phyloP scores from a whole-genome alignment of 2,797 vertebrate species.

The Saxicola maurus region DNA sequence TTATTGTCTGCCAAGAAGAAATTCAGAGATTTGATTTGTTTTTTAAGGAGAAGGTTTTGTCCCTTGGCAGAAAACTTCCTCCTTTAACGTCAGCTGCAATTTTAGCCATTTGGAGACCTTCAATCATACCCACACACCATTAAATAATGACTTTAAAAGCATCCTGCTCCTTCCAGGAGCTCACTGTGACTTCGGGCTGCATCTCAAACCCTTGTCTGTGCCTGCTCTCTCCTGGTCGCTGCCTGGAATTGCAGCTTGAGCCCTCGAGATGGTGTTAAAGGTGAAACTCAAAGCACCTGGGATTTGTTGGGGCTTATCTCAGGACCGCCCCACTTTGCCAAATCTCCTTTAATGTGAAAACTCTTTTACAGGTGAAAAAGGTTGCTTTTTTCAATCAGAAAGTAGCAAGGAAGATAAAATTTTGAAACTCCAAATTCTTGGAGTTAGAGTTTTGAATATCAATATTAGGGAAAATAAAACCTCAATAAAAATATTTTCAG shows the following conservation, averaged over 20 bases:
- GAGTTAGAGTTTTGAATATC: not conserved
- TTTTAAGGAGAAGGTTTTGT: not conserved
- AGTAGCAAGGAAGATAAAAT: not conserved
- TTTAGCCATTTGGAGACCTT: not conserved
- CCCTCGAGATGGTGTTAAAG: accelerated
- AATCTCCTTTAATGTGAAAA: not conserved
- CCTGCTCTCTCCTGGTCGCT: slow-evolving; percentile 4
- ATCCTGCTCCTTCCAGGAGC: not conserved
- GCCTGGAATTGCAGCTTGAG: not conserved
- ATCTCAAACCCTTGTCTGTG: not conserved
- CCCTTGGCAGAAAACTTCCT: not conserved
- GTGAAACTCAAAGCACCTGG: not conserved
- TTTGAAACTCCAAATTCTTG: not conserved
- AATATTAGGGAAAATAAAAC: not conserved
- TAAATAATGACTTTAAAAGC: not conserved
- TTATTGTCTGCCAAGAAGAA: not conserved
- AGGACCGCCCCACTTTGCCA: not conserved
- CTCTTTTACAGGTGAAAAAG: not conserved
- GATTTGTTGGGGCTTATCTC: not conserved
- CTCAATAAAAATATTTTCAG: not conserved
- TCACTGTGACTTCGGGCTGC: accelerated
- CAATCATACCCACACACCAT: not conserved
- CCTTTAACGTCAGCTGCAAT: not conserved
- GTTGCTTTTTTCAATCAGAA: not conserved
- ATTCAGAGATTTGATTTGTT: not conserved